phyloP scores from a whole-genome alignment of 2,888 invertebrate genomes.

The Drosophila parthenogenetica region DNA sequence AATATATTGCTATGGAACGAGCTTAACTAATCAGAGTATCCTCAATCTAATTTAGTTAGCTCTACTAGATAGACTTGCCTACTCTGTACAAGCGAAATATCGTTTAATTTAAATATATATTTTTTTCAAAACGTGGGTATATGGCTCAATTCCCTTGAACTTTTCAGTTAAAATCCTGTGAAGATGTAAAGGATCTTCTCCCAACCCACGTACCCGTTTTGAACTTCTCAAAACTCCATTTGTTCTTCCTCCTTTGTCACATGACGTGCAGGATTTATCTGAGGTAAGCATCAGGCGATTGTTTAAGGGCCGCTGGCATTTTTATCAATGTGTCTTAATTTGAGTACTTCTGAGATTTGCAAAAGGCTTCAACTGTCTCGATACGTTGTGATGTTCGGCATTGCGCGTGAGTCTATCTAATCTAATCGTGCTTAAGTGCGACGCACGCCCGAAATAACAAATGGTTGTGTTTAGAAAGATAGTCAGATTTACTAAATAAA shows the following conservation, averaged over 20 bases:
- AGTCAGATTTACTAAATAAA: constrained; percentile 20
- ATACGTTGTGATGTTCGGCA: constrained; percentile 19
- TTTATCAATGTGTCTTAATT: constrained; percentile 13
- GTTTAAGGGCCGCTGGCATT: neutral
- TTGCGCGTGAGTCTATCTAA: constrained; percentile 20
- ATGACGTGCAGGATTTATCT: constrained; percentile 26
- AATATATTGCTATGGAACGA: too few relatives aligned
- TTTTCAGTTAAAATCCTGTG: too few relatives aligned
- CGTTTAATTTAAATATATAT: too few relatives aligned
- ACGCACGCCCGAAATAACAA: constrained; percentile 24
- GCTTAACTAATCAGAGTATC: too few relatives aligned
- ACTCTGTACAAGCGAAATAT: too few relatives aligned
- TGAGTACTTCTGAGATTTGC: constrained; percentile 10
- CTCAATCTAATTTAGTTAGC: too few relatives aligned
- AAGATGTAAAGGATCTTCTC: too few relatives aligned
- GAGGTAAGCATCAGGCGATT: neutral
- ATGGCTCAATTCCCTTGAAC: too few relatives aligned
- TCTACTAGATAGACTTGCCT: too few relatives aligned
- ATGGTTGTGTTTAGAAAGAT: constrained; percentile 8
- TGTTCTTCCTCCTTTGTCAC: neutral
- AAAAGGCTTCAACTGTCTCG: constrained; percentile 19
- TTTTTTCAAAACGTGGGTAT: too few relatives aligned
- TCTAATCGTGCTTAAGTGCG: constrained; percentile 42
- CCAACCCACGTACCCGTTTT: neutral
- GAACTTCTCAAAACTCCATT: constrained; percentile 6